Evolutionary conservation across 2,888 invertebrate genomes (phyloP), one percentile per base, ranked within the genome.

Genomic region (Spisula subtruncata): DNA sequence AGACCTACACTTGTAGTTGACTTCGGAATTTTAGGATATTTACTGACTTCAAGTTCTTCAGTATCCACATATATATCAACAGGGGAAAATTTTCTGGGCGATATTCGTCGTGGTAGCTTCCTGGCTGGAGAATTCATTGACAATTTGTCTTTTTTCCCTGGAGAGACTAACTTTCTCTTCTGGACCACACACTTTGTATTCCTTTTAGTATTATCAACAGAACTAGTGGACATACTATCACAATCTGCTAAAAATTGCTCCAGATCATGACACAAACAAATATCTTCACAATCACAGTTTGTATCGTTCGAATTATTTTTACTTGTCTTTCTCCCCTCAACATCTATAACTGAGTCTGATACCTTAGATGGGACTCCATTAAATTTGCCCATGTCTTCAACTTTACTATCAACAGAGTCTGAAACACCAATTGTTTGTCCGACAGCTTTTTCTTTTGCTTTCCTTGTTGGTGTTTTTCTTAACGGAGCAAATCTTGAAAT

Each of bases 31-130:
- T 32, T 32, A 20, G 0, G 10, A 32, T 41, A 83, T 41, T 1
- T 16, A 32, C n/a, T 29, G 8, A 25, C 25, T 0, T n/a, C n/a
- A n/a, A n/a, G n/a, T n/a, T 75, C 29, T 8, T 46, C 88, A 25
- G 89, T 88, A 87, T 92, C 92, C 54, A 88, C 81, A 86, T 88
- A 93, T 56, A 93, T 90, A 56, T 93, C 88, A 32, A 54, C 51
- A 29, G 86, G 14, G 25, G 86, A 48, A 84, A 91, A 85, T 80
- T 88, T 93, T 54, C 90, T 92, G 48, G 90, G 89, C 1, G 92
- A 85, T 66, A 89, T 83, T n/a, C 81, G 86, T 81, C 90, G 88
- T 25, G 80, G 79, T 12, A 56, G 79, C 60, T 91, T 91, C 46
- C 89, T 75, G 1, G 56, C 54, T 14, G 91, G 89, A 35, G 91